Conservation (phyloP, 2,888 invertebrate species). For the Buathra laborator region DNA sequence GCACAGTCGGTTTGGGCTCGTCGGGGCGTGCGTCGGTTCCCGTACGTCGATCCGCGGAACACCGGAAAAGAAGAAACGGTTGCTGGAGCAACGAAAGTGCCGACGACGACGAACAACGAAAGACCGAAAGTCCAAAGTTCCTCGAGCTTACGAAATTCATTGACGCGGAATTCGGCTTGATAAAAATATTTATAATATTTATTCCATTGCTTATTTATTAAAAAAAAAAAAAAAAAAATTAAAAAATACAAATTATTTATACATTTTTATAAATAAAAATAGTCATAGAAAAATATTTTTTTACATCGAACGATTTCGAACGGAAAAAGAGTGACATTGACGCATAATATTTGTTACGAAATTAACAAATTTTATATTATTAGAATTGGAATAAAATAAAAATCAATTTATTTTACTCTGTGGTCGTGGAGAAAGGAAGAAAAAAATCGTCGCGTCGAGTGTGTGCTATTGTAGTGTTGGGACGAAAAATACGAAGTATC, state of each 20-base stretch:
- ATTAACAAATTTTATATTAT: too few relatives aligned
- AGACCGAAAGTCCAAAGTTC: conserved; percentile 68
- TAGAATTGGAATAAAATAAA: not conserved
- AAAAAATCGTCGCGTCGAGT: conserved; percentile 28
- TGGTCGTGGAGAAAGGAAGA: conserved; percentile 25
- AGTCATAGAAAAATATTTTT: conserved; percentile 52
- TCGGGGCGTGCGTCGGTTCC: conserved; percentile 72
- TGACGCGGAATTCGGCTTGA: conserved; percentile 26
- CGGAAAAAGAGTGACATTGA: conserved; percentile 36
- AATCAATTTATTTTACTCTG: not conserved
- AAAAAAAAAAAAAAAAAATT: not conserved
- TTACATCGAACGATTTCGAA: conserved; percentile 24
- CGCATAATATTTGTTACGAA: not conserved
- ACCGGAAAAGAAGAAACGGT: conserved; percentile 2
- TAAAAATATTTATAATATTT: conserved; percentile 47
- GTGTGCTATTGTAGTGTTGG: conserved; percentile 55
- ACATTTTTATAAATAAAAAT: conserved; percentile 11
- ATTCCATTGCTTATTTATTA: conserved; percentile 53
- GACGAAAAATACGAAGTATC: conserved; percentile 25
- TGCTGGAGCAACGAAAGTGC: conserved; percentile 64
- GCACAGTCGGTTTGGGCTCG: conserved; percentile 78
- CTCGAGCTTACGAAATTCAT: conserved; percentile 17
- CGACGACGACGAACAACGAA: conserved; percentile 60
- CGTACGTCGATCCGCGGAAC: conserved; percentile 48
- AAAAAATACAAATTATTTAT: conserved; percentile 17